Conservation (phyloP, 2,797 vertebrate genomes). For the Mergus octosetaceus region DNA sequence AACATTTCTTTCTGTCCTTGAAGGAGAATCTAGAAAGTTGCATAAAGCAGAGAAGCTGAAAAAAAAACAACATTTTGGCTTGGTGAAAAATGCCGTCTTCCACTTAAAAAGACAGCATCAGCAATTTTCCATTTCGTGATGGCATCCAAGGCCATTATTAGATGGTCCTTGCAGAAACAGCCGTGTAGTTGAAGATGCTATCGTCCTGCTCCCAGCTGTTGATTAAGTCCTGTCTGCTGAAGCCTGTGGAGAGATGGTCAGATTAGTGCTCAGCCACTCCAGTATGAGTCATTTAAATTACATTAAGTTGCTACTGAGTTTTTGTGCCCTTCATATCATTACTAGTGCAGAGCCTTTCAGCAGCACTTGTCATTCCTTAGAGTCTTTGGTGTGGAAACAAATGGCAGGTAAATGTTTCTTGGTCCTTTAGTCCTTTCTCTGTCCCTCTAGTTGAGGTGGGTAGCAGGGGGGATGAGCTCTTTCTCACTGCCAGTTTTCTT, state of each 20-base stretch:
- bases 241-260: neutral
- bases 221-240: neutral
- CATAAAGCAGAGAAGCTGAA: neutral
- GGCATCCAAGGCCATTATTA: neutral
- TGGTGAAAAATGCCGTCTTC: neutral
- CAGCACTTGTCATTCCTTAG: neutral
- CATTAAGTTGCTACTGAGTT: neutral
- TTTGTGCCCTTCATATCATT: conserved; percentile 12
- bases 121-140: neutral
- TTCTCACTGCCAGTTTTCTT: neutral
- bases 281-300: neutral
- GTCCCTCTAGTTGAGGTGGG: neutral
- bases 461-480: neutral
- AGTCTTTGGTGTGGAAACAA: neutral
- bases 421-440: neutral
- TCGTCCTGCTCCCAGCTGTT: neutral
- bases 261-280: neutral
- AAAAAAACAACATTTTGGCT: neutral
- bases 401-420: neutral
- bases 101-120: neutral
- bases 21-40: neutral
- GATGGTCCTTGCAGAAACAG: neutral
- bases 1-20: neutral
- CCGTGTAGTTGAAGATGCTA: neutral
- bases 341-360: neutral